These are phyloP conservation scores for Platorchestia sp. DNA, from an alignment of 1,140 invertebrate genomes.

Conservation along the genomic window DNA sequence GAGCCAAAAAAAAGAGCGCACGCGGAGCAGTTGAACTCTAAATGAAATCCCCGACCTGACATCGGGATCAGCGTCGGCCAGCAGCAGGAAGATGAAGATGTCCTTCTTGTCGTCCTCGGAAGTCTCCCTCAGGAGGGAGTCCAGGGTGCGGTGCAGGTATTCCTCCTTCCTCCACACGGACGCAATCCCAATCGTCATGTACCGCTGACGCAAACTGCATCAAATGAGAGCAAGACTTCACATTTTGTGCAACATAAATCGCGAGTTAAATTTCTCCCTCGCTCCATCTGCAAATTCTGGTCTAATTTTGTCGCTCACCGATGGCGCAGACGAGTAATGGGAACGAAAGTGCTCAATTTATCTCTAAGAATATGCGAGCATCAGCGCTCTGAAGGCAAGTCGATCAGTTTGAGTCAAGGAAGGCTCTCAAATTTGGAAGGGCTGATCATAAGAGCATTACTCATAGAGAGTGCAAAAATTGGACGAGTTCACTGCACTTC, in stretches of 20 bases:
- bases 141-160: constrained; percentile 63
- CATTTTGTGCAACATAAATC: neutral
- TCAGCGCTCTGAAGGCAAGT: neutral
- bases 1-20: neutral
- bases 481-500: neutral
- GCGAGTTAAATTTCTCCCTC: neutral
- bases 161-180: constrained; percentile 66
- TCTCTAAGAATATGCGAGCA: neutral
- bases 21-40: neutral
- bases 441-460: neutral
- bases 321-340: neutral
- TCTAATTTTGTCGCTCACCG: neutral
- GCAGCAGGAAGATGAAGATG: constrained; percentile 64
- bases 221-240: neutral
- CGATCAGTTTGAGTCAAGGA: neutral
- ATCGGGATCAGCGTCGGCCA: constrained; percentile 63
- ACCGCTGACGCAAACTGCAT: constrained; percentile 55
- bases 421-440: neutral
- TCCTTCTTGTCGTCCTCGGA: constrained; percentile 60
- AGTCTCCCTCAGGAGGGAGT: constrained; percentile 65
- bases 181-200: constrained; percentile 65
- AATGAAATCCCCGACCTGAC: constrained; percentile 56
- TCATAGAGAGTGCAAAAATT: neutral
- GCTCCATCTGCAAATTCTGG: neutral
- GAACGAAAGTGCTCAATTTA: neutral